Base-by-base conservation (phyloP, 2,888 invertebrate genomes). In the Lasioglossum figueresi region DNA sequence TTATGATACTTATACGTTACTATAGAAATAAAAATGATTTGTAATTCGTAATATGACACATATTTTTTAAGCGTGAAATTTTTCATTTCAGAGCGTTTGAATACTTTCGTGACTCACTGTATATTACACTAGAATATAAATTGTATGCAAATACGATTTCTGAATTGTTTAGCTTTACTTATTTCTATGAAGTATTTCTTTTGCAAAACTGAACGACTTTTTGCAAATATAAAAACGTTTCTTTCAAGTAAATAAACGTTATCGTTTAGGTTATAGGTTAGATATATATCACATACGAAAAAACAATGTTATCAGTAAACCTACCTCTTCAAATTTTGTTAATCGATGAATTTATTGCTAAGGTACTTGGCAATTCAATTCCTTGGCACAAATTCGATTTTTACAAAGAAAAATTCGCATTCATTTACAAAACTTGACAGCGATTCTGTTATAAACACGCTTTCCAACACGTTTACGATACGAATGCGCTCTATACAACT, bases 361-460 rank as follows among this genome's bases (percentile, higher is more conserved):
- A 40, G 14, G 34, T 14, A 74, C 3, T 19, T 31, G 56, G 63
- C 31, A 45, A 14, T 80, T 74, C 19, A 52, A 74, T 74, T 63
- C n/a, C 23, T n/a, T 40, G 31, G 14, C 34, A 56, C 52, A 63
- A 73, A 56, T 68, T 74, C 4, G 34, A 77, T 52, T 56, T 34
- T 3, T 45, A 74, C 14, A 52, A 45, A n/a, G 59, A 27, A 40
- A 74, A 83, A 76, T 14, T 48, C 56, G 43, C 56, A 34, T 23
- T 75, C 27, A 5, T 37, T 84, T 70, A 27, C 34, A 43, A 31
- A 79, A 63, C 59, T 74, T 85, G 85, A 85, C 85, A 85, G 85
- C 68, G 63, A 63, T 16, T 76, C 71, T 12, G 31, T 31, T 52
- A 1, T 27, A 19, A 27, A 43, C 76, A 79, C 72, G 66, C 74